Evolutionary conservation across 92 coral and sea anemone species (phyloP).

Genomic region (Montipora capitata): DNA sequence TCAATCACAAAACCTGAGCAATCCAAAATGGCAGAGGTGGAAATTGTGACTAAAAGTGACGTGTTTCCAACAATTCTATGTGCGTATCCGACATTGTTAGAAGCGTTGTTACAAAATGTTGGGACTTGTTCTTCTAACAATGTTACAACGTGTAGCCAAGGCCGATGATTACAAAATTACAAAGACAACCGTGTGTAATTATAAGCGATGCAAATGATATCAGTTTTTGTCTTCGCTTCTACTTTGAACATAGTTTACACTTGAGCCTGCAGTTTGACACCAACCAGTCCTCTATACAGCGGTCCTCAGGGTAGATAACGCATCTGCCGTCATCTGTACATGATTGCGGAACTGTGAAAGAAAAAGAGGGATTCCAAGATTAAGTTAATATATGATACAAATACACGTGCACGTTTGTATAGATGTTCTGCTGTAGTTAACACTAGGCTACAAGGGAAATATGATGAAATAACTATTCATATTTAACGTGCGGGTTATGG

Average conservation of each 20-base stretch:
- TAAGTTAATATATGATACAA: neutral
- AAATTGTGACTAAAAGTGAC: no score
- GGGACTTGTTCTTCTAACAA: no score
- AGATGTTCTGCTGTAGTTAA: neutral
- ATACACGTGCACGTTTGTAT: neutral
- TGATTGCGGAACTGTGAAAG: constrained; percentile 11
- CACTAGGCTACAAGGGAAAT: no score
- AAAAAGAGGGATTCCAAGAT: neutral
- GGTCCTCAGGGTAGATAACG: constrained; percentile 40
- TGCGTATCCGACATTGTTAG: no score
- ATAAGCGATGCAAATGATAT: neutral
- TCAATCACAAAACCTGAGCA: no score
- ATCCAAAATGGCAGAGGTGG: no score
- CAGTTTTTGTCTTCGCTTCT: neutral
- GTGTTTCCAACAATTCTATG: no score
- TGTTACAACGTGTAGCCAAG: no score
- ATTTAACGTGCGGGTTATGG: no score
- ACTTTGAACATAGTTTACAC: constrained; percentile 41
- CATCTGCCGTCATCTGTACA: constrained; percentile 35
- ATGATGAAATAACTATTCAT: no score
- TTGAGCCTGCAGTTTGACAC: constrained; percentile 45
- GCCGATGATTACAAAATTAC: neutral
- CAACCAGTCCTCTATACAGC: constrained; percentile 41
- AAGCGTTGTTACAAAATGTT: no score
- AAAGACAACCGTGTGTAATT: neutral